phyloP scores from a whole-genome alignment of 2,797 vertebrate species.

The Coregonus sp. region DNA sequence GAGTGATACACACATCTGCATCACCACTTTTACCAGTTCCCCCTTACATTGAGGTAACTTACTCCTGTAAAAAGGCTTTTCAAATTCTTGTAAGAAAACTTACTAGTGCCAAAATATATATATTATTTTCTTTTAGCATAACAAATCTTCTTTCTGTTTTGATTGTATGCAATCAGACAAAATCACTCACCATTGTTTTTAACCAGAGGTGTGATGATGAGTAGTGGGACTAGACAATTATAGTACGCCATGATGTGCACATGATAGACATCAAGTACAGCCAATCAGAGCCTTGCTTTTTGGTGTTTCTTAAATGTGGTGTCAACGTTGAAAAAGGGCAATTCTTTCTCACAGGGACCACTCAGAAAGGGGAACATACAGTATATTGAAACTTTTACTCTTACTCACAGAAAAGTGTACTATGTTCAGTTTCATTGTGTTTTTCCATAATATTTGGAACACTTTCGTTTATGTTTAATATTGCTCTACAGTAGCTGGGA shows the following conservation, averaged over 20 bases:
- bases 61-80: slow-evolving; percentile 31
- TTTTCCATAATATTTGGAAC: slow-evolving; percentile 68
- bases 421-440: slow-evolving; percentile 44
- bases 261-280: slow-evolving; percentile 22
- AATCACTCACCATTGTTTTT: slow-evolving; percentile 51
- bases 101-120: slow-evolving; percentile 68
- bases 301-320: slow-evolving; percentile 38
- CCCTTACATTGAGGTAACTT: slow-evolving; percentile 33
- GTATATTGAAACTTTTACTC: slow-evolving; percentile 29
- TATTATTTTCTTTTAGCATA: slow-evolving; percentile 42
- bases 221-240: slow-evolving; percentile 43
- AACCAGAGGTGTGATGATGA: slow-evolving; percentile 42
- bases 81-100: slow-evolving; percentile 40
- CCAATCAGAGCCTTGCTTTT: slow-evolving; percentile 51
- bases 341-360: slow-evolving; percentile 52
- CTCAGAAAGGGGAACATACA: slow-evolving; percentile 64
- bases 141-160: slow-evolving; percentile 48
- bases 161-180: slow-evolving; percentile 44
- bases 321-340: slow-evolving; percentile 35
- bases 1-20: slow-evolving; percentile 25
- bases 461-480: slow-evolving; percentile 72
- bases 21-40: slow-evolving; percentile 10
- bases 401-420: slow-evolving; percentile 36
- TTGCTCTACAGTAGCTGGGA: slow-evolving; percentile 63
- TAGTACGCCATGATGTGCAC: slow-evolving; percentile 46